Evolutionary conservation across 2,113 vertebrate species (phyloP).

Genomic region (Petrocephalus zakoni): DNA sequence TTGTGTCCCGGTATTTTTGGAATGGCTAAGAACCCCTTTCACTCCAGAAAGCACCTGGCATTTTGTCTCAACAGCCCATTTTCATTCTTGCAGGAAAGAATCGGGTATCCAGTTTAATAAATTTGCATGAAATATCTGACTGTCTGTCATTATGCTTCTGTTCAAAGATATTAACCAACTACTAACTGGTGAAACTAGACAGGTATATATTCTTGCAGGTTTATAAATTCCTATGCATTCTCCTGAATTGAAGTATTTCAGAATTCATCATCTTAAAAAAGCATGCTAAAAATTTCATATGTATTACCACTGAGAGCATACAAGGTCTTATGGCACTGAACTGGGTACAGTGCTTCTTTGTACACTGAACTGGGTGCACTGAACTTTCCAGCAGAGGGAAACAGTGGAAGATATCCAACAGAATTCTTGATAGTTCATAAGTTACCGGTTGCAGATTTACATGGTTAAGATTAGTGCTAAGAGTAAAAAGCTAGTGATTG

Average conservation of each 20-base stretch:
- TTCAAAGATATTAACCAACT: neutral
- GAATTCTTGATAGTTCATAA: neutral
- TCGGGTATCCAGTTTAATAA: neutral
- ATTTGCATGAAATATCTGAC: neutral
- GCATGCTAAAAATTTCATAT: neutral
- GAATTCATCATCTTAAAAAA: neutral
- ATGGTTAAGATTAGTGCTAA: neutral
- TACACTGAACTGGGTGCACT: neutral
- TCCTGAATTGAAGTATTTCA: neutral
- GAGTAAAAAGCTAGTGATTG: neutral
- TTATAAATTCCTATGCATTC: neutral
- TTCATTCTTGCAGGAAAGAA: neutral
- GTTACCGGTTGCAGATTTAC: neutral
- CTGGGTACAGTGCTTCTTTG: neutral
- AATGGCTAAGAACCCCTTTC: neutral
- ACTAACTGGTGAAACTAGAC: neutral
- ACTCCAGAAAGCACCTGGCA: neutral
- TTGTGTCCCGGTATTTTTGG: neutral
- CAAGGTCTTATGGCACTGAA: neutral
- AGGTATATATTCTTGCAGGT: neutral
- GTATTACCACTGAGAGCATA: neutral
- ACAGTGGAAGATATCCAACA: neutral
- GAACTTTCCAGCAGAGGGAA: neutral
- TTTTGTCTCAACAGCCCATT: neutral
- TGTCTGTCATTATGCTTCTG: neutral